These are phyloP conservation scores for Tethea ocularis DNA, from an alignment of 2,888 invertebrate genomes.

Conservation along the genomic window DNA sequence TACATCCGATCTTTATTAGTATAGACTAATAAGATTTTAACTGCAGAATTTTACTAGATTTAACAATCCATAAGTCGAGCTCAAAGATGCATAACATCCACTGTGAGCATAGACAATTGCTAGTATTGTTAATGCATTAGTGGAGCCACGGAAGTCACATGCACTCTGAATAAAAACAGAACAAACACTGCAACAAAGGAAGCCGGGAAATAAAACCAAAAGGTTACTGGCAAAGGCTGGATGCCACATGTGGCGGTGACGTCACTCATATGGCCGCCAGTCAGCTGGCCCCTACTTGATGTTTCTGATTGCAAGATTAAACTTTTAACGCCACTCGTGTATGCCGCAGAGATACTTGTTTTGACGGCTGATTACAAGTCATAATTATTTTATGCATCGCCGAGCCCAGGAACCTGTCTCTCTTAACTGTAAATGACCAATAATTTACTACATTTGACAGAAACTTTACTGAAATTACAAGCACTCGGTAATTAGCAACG, in stretches of 20 bases:
- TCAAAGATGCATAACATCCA: neutral
- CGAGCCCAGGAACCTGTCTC: neutral
- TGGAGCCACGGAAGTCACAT: constrained; percentile 1
- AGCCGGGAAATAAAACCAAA: constrained; percentile 1
- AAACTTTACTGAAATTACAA: neutral
- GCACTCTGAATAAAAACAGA: neutral
- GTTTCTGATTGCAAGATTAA: constrained; percentile 7
- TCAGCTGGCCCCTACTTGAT: constrained; percentile 10
- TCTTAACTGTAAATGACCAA: neutral
- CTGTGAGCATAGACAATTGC: neutral
- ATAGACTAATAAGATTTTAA: neutral
- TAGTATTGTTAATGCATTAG: neutral
- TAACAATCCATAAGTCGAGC: neutral
- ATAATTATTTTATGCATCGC: neutral
- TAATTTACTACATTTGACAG: constrained; percentile 1
- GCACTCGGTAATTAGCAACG: neutral
- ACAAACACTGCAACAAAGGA: constrained; percentile 3
- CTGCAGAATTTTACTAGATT: neutral
- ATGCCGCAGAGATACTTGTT: neutral
- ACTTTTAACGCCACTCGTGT: neutral
- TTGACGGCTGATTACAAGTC: neutral
- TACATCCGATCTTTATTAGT: too few species aligned
- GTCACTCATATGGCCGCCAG: constrained; percentile 1
- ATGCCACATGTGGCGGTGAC: constrained; percentile 9
- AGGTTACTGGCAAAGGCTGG: neutral